These are phyloP conservation scores for Megalopta genalis DNA, from an alignment of 1,140 invertebrate species.

Conservation along the genomic window DNA sequence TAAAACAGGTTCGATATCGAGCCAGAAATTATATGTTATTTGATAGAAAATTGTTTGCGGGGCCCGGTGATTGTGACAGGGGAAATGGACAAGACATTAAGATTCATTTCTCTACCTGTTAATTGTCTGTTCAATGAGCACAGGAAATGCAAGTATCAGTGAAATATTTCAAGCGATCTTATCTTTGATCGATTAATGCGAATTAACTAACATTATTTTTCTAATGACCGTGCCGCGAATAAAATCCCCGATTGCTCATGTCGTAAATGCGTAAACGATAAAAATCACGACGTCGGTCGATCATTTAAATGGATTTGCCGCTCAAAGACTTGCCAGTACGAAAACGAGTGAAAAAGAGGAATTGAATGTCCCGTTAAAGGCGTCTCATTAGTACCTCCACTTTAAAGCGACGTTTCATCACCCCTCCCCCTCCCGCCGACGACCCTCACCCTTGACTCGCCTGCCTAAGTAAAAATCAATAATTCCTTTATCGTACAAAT, in stretches of 20 bases:
- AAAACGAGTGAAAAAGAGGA: conserved; percentile 13
- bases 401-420: conserved; percentile 62
- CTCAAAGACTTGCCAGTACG: background rate
- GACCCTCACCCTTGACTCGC: conserved; percentile 70
- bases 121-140: background rate
- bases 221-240: too few relatives aligned
- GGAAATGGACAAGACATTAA: background rate
- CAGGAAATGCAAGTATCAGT: too few relatives aligned
- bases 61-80: background rate
- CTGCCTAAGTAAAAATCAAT: conserved; percentile 79
- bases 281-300: background rate
- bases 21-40: background rate
- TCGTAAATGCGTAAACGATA: too few relatives aligned
- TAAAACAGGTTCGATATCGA: background rate
- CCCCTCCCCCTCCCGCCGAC: conserved; percentile 20
- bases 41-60: background rate
- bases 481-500: conserved; percentile 79
- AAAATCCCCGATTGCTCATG: too few relatives aligned
- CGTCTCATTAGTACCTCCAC: conserved; percentile 66
- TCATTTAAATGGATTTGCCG: background rate
- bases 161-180: too few relatives aligned
- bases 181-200: too few relatives aligned
- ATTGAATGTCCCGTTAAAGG: conserved; percentile 60
- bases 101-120: background rate
- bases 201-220: too few relatives aligned